A percentile compares a stretch with the other conserved stretches of the same genome.
Evolutionary conservation across 2,888 invertebrate species (phyloP).

Genomic region (Agonopterix arenella): DNA sequence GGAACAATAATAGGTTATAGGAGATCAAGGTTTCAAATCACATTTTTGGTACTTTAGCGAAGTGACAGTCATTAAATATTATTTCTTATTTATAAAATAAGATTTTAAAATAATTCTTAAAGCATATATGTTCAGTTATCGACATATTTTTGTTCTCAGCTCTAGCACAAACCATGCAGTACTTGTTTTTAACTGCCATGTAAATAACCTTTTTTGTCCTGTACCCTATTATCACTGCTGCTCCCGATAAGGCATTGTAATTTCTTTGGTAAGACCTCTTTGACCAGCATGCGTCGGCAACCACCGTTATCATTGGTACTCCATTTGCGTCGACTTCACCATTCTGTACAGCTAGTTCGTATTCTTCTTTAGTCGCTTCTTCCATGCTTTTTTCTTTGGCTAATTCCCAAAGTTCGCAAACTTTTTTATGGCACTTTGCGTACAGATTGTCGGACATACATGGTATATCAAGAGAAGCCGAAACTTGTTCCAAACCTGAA

Average conservation of each 20-base stretch:
- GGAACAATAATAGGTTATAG: no score
- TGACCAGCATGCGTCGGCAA: background rate
- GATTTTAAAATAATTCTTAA: constrained; percentile 1
- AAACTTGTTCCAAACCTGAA: background rate
- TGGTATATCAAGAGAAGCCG: background rate
- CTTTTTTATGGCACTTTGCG: background rate
- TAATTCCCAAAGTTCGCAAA: background rate
- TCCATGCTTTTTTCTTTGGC: background rate
- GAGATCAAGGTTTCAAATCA: no score
- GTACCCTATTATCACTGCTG: background rate
- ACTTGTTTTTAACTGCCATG: background rate
- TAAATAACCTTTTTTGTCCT: background rate
- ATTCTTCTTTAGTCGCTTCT: background rate
- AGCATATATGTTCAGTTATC: background rate
- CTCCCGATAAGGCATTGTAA: background rate
- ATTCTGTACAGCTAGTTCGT: background rate
- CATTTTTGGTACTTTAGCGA: no score
- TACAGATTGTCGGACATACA: background rate
- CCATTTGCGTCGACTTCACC: background rate
- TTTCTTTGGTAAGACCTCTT: background rate
- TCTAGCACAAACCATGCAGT: constrained; percentile 1
- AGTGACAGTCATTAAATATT: no score
- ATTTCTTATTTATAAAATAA: no score
- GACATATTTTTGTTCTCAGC: background rate
- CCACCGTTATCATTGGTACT: background rate